phyloP scores from a whole-genome alignment of 2,797 vertebrate species.

The Lophura swinhoii region DNA sequence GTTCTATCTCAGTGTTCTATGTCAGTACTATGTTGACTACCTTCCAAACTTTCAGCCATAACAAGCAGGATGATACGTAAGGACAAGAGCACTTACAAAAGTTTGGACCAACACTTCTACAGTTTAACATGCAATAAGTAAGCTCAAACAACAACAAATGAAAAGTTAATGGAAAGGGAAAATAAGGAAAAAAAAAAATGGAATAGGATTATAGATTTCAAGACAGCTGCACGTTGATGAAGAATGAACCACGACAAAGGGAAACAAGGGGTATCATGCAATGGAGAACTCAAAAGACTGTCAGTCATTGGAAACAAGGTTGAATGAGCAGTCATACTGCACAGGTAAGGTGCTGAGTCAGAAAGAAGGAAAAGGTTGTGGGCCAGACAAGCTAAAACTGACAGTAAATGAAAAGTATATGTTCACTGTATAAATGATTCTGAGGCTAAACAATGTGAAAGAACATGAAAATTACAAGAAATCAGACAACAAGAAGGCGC shows the following conservation, averaged over 20 bases:
- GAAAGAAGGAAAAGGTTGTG: neutral
- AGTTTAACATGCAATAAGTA: rapidly evolving
- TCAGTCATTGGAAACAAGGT: neutral
- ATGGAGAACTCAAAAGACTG: neutral
- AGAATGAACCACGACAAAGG: neutral
- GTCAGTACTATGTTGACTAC: neutral
- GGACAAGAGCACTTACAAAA: neutral
- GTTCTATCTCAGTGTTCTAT: neutral
- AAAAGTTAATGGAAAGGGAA: neutral
- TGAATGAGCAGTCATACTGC: neutral
- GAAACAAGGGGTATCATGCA: neutral
- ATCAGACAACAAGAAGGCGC: neutral
- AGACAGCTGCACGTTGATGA: neutral
- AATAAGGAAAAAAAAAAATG: neutral
- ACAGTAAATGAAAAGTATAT: neutral
- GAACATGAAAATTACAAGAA: neutral
- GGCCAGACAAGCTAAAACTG: neutral
- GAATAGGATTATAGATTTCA: neutral
- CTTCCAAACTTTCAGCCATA: neutral
- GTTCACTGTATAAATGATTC: neutral
- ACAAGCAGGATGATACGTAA: neutral
- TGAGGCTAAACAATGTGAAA: neutral
- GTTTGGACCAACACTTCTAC: neutral
- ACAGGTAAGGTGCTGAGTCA: neutral
- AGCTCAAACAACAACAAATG: neutral